Base-by-base conservation (phyloP, 2,888 invertebrate genomes). In the Cerastoderma edule region DNA sequence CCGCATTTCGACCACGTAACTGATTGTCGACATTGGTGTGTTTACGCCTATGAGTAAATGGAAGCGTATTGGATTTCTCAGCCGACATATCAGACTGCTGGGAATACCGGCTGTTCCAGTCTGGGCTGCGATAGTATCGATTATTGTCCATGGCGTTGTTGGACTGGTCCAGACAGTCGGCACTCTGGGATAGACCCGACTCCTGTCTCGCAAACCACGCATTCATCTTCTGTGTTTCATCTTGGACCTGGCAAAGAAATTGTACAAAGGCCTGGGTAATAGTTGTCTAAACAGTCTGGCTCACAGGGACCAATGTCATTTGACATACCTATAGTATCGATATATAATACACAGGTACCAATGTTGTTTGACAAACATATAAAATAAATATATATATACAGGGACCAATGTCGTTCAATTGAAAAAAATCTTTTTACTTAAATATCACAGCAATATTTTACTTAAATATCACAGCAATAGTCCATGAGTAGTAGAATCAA, bases 181-280 rank as follows among this genome's bases (percentile, higher is more conserved):
- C 63, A 64, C 39, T 54, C 56, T 71, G 71, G n/a, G 56, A 63
- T 1, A 66, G 53, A 6, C 39, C 27, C 10, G 71, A 66, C 33
- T 78, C 81, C 54, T 84, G 83, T 27, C 78, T 76, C 50, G 88
- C 87, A 67, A 89, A 83, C 77, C 83, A 87, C 72, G 87, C 87
- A 33, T 86, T 88, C 72, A 90, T 69, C 66, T 88, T 87, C 78
- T 86, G 84, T 0, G 90, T 86, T 71, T 88, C 89, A 78, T 89
- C 87, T 44, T 89, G 88, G 6, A 90, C 88, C 76, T 87, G 77
- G n/a, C n/a, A n/a, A n/a, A n/a, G n/a, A n/a, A n/a, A n/a, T n/a
- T n/a, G n/a, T n/a, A n/a, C n/a, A n/a, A n/a, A n/a, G n/a, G n/a
- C n/a, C n/a, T n/a, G n/a, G n/a, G n/a, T n/a, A n/a, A n/a, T n/a